Base-by-base conservation (phyloP, 2,888 invertebrate species). In the Pyrrhosoma nymphula region DNA sequence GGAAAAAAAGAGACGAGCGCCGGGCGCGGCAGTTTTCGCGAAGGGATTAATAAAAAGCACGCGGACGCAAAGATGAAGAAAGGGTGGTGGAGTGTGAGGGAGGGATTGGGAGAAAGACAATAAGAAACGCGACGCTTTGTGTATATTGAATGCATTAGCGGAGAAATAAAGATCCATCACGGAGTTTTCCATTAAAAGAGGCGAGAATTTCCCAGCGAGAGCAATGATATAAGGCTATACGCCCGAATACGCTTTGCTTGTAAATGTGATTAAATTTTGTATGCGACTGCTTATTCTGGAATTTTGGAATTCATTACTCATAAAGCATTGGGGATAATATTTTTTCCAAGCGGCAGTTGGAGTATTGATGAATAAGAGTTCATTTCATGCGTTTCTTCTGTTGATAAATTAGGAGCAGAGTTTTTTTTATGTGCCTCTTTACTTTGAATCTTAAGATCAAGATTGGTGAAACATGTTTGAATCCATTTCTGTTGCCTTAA, bases 231-330 rank as follows among this genome's bases (percentile, higher is more conserved):
- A 35, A 82, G 82, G 82, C 30, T 82, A 82, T 82, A 82, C 14
- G 82, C 82, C 82, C 82, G 82, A 82, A 82, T 82, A 82, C 82
- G 82, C 82, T 82, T 82, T 30, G 82, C 82, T 82, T 82, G 82
- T 82, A 82, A 82, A 82, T 82, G 82, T 82, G 82, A 82, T 82
- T 82, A 82, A 82, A 82, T 82, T 82, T 82, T 82, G 82, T 35
- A 82, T 82, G 82, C 82, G 82, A 82, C 35, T 82, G 82, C 82
- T 82, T 82, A 82, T 82, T 82, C 35, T 35, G 82, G 82, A 82
- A 82, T 35, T 82, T 82, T 26, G 35, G 35, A 82, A 82, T 82
- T 82, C 82, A 35, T 82, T 82, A 30, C 82, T 82, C 82, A 35
- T 82, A 35, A 82, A 82, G 82, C 30, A 35, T 35, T 12, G 14